Evolutionary conservation across 1,140 invertebrate genomes (phyloP), one percentile per base, ranked within the genome.

Genomic region (Drosophila teissieri): DNA sequence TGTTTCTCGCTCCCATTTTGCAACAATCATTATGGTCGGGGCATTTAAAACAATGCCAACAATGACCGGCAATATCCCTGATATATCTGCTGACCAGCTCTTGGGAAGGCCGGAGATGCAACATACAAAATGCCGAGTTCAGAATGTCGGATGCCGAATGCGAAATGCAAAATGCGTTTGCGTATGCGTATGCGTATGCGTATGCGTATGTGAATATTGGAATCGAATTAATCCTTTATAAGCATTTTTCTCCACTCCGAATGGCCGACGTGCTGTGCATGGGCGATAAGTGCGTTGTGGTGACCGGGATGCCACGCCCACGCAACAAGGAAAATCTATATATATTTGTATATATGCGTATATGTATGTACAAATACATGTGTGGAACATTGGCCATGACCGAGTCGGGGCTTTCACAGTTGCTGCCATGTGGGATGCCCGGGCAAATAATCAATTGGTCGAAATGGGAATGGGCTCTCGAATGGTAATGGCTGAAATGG

Each of bases 151-250:
- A 65, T 63, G 39, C 39, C 31, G 31, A 63, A 51, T 73, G 42
- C 14, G 17, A 19, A 37, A 36, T 57, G 34, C 27, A 27, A 44
- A 56, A 64, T 54, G 69, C 53, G 14, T 45, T 53, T 19, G 19
- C 19, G 19, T 19, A 57, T 67, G 63, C 67, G 67, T 70, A 31
- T 57, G 67, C 51, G 49, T 62, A 37, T 77, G 79, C 61, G 79
- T 63, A 39, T 57, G 67, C 51, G 49, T 62, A 45, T 78, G 79
- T 57, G 79, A 89, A 89, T 84, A 84, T 83, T 80, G 83, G 72
- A 88, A 89, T 89, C 85, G 80, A 88, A 88, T 88, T 88, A 88
- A 88, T 89, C 84, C 80, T 80, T 86, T 88, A 83, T 88, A 88
- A 83, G 83, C 84, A 89, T 89, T 88, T 88, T 77, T 88, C 70